phyloP scores from a whole-genome alignment of 1,140 invertebrate species.

The Microplitis mediator region DNA sequence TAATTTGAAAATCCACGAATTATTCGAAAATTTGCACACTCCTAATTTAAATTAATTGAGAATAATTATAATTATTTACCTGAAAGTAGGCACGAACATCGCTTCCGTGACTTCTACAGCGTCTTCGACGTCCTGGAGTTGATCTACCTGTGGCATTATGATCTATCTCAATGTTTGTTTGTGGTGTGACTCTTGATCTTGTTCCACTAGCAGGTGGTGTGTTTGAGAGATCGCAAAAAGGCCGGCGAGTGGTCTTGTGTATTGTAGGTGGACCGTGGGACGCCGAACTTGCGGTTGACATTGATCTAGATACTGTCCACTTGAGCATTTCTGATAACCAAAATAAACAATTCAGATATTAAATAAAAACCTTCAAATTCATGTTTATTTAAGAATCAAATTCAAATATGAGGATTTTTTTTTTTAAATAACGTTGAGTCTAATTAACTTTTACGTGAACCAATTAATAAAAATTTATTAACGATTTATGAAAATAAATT shows the following conservation, averaged over 20 bases:
- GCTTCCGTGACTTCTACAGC: slow-evolving; percentile 56
- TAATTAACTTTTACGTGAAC: too few relatives aligned
- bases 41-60: too few relatives aligned
- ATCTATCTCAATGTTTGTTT: slow-evolving; percentile 3
- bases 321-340: slow-evolving; percentile 54
- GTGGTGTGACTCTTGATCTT: slow-evolving; percentile 32
- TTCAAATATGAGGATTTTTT: too few relatives aligned
- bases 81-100: slow-evolving; percentile 59
- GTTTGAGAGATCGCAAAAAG: slow-evolving; percentile 57
- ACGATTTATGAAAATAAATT: too few relatives aligned
- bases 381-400: too few relatives aligned
- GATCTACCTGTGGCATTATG: slow-evolving; percentile 36
- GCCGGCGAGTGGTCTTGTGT: slow-evolving; percentile 46
- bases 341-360: slow-evolving; percentile 14
- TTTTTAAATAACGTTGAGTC: too few relatives aligned
- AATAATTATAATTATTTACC: slow-evolving; percentile 35
- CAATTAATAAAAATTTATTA: too few relatives aligned
- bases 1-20: too few relatives aligned
- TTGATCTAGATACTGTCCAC: slow-evolving; percentile 61
- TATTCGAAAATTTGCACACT: too few relatives aligned
- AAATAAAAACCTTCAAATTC: neutral
- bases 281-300: slow-evolving; percentile 56
- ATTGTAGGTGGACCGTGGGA: slow-evolving; percentile 49
- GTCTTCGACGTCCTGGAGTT: slow-evolving; percentile 47
- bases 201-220: slow-evolving; percentile 51